Evolutionary conservation across 2,113 vertebrate species (phyloP), one percentile per base, ranked within the genome.

Genomic region (Solea solea): DNA sequence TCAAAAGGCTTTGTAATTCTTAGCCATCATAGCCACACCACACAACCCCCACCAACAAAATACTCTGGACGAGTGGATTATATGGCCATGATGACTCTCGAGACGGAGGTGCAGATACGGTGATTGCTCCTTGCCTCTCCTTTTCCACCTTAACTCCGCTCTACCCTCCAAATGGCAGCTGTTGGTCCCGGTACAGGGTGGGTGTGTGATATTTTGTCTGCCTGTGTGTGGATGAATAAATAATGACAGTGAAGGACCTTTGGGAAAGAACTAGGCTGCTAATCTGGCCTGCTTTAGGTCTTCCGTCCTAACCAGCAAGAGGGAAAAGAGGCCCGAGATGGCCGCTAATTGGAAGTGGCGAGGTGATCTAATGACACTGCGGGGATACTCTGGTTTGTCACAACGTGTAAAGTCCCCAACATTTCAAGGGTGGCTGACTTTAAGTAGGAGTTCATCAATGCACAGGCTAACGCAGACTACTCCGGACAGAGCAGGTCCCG

Each of bases 301-400:
- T 28, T 78, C 73, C 13, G 62, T 57, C 42, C 59, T 21, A 9
- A 54, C 69, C 74, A 71, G 46, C 67, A 53, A 28, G 64, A 21
- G 67, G 12, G 50, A 60, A 74, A 55, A 75, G 64, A 60, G 52
- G 64, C 69, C 57, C 15, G 16, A 64, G 60, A 78, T 70, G 73
- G 55, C 67, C 59, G 25, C 80, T 89, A 92, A 92, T 90, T 89
- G 79, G 72, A 91, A 87, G 90, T 82, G 90, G 83, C 76, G 66
- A 76, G 72, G 82, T 90, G 88, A 93, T 89, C 86, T 88, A 82
- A 91, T 90, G 85, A 86, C 89, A 89, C 91, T 64, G 77, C 70
- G 7, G 88, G 89, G 90, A 89, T 74, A 86, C 88, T 89, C 61
- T 69, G 83, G 86, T 86, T 92, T 93, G 89, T 93, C 91, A 93